A percentile compares a stretch with the other conserved stretches of the same genome.
phyloP scores from a whole-genome alignment of 1,140 invertebrate species.

The Ooceraea biroi region DNA sequence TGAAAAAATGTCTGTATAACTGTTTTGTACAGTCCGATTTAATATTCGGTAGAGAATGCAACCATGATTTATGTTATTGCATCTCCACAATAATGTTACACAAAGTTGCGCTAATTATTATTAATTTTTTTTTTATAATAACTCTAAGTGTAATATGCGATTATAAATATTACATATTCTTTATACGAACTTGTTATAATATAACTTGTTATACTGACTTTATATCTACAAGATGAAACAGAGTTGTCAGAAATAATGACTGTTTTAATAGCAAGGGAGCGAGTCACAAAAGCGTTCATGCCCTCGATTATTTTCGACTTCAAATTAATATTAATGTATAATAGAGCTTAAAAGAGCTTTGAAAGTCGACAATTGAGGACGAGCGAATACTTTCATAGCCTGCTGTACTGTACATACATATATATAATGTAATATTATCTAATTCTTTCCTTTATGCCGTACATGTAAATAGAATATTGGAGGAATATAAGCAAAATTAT shows the following conservation, averaged over 20 bases:
- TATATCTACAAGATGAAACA: constrained; percentile 9
- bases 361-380: background rate
- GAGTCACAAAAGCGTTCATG: background rate
- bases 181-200: background rate
- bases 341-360: background rate
- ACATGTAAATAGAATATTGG: background rate
- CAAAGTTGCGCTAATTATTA: too few species aligned
- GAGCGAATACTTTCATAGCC: background rate
- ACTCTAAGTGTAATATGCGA: too few species aligned
- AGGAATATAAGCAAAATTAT: too few species aligned
- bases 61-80: too few species aligned
- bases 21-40: too few species aligned
- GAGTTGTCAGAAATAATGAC: background rate
- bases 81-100: too few species aligned
- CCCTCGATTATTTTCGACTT: background rate
- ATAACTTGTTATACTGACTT: background rate
- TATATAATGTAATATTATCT: background rate
- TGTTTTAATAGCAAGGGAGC: background rate
- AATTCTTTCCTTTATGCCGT: background rate
- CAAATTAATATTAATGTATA: background rate
- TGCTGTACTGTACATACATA: background rate
- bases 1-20: too few species aligned
- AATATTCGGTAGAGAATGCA: too few species aligned
- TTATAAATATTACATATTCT: too few species aligned
- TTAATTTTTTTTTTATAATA: too few species aligned